phyloP scores from a whole-genome alignment of 2,888 invertebrate genomes.

The Philopedon plagiatum region DNA sequence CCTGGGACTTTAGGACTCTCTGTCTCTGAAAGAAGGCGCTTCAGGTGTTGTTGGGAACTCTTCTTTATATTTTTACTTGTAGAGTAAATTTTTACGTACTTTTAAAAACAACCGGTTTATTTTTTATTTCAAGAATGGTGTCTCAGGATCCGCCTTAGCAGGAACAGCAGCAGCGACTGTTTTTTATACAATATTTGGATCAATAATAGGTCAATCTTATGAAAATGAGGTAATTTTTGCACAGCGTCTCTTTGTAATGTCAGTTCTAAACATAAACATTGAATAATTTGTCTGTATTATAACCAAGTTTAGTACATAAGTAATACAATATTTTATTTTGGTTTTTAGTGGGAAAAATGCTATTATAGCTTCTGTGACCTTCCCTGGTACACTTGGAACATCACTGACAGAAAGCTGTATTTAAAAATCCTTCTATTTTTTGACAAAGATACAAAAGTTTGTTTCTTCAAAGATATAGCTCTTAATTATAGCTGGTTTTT shows the following conservation, averaged over 20 bases:
- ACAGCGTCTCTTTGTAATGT: too few species aligned
- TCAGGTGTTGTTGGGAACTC: too few species aligned
- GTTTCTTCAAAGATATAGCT: neutral
- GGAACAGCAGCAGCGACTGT: neutral
- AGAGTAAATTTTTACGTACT: too few species aligned
- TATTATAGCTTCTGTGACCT: neutral
- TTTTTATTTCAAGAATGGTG: neutral
- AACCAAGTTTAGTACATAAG: too few species aligned
- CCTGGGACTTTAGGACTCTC: too few species aligned
- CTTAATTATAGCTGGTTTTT: neutral
- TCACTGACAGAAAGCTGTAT: neutral
- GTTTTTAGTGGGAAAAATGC: neutral
- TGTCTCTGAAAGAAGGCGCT: too few species aligned
- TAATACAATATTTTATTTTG: neutral
- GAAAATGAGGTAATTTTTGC: neutral
- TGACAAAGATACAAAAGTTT: neutral
- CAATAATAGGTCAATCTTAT: neutral
- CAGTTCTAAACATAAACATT: too few species aligned
- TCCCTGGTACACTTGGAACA: neutral
- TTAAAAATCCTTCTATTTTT: neutral
- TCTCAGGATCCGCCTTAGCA: neutral
- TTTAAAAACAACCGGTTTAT: too few species aligned
- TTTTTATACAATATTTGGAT: neutral
- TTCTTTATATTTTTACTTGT: too few species aligned
- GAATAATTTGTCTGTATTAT: too few species aligned